Conservation (phyloP, 2,888 invertebrate species). For the Keiferia lycopersicella region DNA sequence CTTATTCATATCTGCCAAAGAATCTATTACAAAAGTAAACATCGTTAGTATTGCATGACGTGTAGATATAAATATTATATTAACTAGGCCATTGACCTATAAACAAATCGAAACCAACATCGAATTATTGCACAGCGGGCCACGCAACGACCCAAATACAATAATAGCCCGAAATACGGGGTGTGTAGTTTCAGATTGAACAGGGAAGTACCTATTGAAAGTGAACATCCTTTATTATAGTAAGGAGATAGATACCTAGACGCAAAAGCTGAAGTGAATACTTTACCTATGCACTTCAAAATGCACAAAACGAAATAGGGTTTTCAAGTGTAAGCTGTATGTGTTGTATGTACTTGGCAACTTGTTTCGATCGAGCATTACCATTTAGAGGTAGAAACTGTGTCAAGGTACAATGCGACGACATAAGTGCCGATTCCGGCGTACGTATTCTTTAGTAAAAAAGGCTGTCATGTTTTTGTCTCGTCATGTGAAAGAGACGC, state of each 20-base stretch:
- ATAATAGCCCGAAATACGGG: neutral
- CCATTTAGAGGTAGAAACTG: conserved; percentile 12
- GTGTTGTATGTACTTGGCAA: neutral
- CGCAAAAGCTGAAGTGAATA: no score
- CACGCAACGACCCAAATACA: conserved; percentile 5
- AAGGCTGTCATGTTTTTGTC: no score
- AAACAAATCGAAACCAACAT: conserved; percentile 8
- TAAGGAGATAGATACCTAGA: no score
- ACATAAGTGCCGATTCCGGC: no score
- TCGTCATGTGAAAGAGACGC: no score
- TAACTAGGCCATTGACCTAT: conserved; percentile 7
- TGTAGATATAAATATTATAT: neutral
- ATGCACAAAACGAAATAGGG: neutral
- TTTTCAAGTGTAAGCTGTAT: neutral
- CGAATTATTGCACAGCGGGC: conserved; percentile 8
- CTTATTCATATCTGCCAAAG: no score
- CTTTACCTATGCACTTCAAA: no score
- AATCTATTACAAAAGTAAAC: no score
- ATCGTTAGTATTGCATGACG: neutral
- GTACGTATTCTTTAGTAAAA: no score
- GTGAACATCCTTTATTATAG: no score
- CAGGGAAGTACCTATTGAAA: no score
- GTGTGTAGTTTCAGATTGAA: neutral
- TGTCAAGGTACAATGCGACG: conserved; percentile 11
- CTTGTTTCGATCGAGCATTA: neutral